Percentiles rank a stretch among this genome's conserved stretches.
Conservation (phyloP, 1,140 invertebrate genomes). For the Polypedilum vanderplanki region DNA sequence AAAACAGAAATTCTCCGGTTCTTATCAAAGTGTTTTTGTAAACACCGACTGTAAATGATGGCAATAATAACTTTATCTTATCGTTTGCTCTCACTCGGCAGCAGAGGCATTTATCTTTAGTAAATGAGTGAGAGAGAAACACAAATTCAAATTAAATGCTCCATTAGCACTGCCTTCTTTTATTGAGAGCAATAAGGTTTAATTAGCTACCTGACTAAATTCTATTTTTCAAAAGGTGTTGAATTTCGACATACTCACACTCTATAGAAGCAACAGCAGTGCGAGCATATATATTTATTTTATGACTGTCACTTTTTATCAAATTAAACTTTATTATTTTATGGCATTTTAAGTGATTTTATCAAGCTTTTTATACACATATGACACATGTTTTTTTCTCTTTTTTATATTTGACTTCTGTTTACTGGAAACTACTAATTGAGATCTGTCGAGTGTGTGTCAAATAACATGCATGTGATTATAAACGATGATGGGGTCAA, state of each 20-base stretch:
- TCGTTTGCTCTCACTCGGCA: neutral
- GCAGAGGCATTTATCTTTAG: neutral
- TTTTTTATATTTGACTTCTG: neutral
- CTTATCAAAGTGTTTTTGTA: conserved; percentile 4
- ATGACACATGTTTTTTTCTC: neutral
- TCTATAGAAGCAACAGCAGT: neutral
- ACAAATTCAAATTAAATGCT: conserved; percentile 1
- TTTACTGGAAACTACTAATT: neutral
- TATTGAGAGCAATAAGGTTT: conserved; percentile 16
- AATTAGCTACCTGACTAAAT: conserved; percentile 11
- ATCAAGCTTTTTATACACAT: neutral
- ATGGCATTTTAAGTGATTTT: conserved; percentile 1
- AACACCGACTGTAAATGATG: conserved; percentile 6
- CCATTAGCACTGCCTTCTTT: neutral
- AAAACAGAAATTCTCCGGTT: neutral
- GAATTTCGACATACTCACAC: neutral
- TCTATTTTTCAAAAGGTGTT: neutral
- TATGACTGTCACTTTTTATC: neutral
- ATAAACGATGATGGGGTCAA: too few relatives aligned
- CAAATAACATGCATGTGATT: too few relatives aligned
- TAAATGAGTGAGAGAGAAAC: neutral
- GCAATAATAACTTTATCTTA: conserved; percentile 28
- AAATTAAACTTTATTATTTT: conserved; percentile 10
- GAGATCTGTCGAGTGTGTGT: neutral
- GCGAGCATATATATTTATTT: neutral